phyloP scores from a whole-genome alignment of 2,888 invertebrate species.

The Napeogenes sylphis region DNA sequence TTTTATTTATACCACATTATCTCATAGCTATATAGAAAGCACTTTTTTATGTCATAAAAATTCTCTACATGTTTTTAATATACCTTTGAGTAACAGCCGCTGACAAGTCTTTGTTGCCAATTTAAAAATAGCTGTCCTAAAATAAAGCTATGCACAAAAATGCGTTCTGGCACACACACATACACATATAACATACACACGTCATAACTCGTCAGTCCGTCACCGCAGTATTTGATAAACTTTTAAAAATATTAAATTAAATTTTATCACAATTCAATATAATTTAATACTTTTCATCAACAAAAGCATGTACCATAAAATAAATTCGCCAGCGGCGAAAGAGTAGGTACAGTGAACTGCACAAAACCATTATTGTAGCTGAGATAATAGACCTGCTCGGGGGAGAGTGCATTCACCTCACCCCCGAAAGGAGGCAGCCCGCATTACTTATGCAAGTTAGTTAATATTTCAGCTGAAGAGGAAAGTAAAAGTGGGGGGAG shows the following conservation, averaged over 20 bases:
- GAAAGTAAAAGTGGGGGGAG: slow-evolving; percentile 62
- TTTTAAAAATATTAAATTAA: no score
- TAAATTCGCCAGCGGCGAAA: slow-evolving; percentile 10
- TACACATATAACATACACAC: no score
- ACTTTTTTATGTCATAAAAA: slow-evolving; percentile 7
- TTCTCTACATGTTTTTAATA: not conserved
- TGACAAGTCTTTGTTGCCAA: slow-evolving; percentile 19
- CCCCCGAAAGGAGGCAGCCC: slow-evolving; percentile 29
- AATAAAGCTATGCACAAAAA: slow-evolving; percentile 6
- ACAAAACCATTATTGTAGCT: slow-evolving; percentile 34
- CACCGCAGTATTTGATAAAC: no score
- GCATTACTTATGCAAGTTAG: slow-evolving; percentile 70
- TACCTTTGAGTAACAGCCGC: slow-evolving; percentile 3
- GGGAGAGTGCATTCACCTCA: slow-evolving; percentile 57
- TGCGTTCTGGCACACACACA: not conserved
- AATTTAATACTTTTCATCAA: not conserved
- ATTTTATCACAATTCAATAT: no score
- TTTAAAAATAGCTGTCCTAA: slow-evolving; percentile 12
- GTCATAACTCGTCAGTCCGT: no score
- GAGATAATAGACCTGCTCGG: slow-evolving; percentile 36
- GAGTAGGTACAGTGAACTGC: slow-evolving; percentile 38
- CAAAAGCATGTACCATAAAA: slow-evolving; percentile 9
- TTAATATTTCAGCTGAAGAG: slow-evolving; percentile 66
- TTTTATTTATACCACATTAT: no score
- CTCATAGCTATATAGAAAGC: not conserved